Percentiles rank a stretch among this genome's conserved stretches.
phyloP scores from a whole-genome alignment of 2,888 invertebrate species.

The Luffia ferchaultella region DNA sequence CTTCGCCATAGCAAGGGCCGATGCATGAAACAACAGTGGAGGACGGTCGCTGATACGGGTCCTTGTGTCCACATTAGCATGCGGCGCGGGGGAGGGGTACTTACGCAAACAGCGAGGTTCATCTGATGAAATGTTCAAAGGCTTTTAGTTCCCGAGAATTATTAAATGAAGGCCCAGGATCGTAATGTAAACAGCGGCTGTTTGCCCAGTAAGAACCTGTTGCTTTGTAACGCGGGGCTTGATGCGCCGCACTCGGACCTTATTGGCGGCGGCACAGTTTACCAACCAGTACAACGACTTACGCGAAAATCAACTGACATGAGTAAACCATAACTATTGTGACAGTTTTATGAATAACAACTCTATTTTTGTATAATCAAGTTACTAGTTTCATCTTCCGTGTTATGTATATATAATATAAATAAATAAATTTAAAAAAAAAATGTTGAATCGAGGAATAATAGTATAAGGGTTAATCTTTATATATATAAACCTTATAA shows the following conservation, averaged over 20 bases:
- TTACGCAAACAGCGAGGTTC: constrained; percentile 64
- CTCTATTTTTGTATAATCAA: too few relatives aligned
- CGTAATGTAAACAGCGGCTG: constrained; percentile 59
- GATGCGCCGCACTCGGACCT: constrained; percentile 47
- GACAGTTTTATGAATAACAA: too few relatives aligned
- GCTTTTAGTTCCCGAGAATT: constrained; percentile 68
- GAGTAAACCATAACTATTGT: background rate
- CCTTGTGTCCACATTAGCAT: constrained; percentile 67
- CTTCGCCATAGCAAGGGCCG: background rate
- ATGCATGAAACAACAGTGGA: background rate
- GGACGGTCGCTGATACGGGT: constrained; percentile 62
- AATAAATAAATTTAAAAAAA: too few relatives aligned
- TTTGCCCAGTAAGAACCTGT: constrained; percentile 61
- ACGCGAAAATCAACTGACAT: background rate
- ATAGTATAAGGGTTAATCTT: too few relatives aligned
- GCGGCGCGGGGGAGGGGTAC: constrained; percentile 51
- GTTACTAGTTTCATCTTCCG: too few relatives aligned
- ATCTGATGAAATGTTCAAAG: constrained; percentile 68
- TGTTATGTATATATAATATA: too few relatives aligned
- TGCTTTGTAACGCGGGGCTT: constrained; percentile 50
- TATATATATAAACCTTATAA: too few relatives aligned
- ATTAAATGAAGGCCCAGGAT: constrained; percentile 66
- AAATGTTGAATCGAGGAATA: too few relatives aligned
- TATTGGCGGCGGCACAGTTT: constrained; percentile 46
- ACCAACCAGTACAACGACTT: background rate